Evolutionary conservation across 2,888 invertebrate genomes (phyloP), one percentile per base, ranked within the genome.

Genomic region (Smittia aterrima): DNA sequence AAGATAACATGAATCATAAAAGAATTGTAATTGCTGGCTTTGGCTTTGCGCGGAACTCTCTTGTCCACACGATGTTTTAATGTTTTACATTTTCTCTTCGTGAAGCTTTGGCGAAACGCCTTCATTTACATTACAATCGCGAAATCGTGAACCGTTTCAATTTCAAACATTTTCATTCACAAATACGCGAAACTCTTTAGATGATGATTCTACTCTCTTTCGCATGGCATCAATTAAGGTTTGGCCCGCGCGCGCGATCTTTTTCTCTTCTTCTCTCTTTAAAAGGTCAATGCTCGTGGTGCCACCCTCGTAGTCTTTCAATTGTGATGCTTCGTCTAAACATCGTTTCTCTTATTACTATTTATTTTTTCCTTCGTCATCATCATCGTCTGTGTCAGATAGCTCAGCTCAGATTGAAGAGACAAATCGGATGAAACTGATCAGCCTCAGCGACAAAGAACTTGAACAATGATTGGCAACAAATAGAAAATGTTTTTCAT

Each of bases 171-270:
- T 32, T 16, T 47, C 47, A 16, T n/a, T 47, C 47, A n/a, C 16
- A n/a, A 47, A 11, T 47, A 58, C n/a, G 58, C 7, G n/a, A 58
- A 58, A 22, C 20, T 22, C 20, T 58, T 58, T 58, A 58, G 18
- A 58, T n/a, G 58, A 58, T 58, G 58, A 58, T 58, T 58, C n/a
- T 18, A 9, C 22, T 58, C n/a, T 58, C 58, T 58, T 58, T 58
- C 22, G 58, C 58, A 47, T 58, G 58, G 18, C 58, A 58, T 58
- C 58, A 58, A 58, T 58, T 58, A 58, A 58, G 58, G 58, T 58
- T 58, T 58, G 58, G 58, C 58, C 58, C 58, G 58, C 18, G 58
- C 80, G 75, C 81, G 47, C 83, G 75, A 82, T 80, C 78, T 79
- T 78, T 74, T 54, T n/a, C 47, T 47, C 16, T 47, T 47, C 47